Conservation (phyloP, 2,888 invertebrate genomes). For the Augiades crinisus region DNA sequence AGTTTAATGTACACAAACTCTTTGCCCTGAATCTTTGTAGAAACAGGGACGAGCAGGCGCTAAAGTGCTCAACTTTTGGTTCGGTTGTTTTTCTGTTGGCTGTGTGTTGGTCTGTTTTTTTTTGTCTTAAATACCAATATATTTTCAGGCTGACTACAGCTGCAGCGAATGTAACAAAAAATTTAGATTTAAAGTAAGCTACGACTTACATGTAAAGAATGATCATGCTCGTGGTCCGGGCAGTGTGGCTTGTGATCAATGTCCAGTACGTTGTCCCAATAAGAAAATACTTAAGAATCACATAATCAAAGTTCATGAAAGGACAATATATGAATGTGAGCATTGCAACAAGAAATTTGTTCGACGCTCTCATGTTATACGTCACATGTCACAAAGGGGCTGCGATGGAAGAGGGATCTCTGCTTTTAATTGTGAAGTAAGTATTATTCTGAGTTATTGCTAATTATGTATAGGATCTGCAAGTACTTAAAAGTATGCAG, state of each 20-base stretch:
- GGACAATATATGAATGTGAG: constrained; percentile 80
- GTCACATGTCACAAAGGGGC: constrained; percentile 86
- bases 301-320: constrained; percentile 82
- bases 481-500: no score
- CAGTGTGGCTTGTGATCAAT: constrained; percentile 84
- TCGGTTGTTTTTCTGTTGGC: not conserved
- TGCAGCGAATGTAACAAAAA: constrained; percentile 86
- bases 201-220: constrained; percentile 84
- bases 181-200: constrained; percentile 85
- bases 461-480: no score
- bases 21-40: constrained; percentile 1
- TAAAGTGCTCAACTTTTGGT: not conserved
- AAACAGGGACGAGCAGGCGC: constrained; percentile 7
- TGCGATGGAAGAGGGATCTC: constrained; percentile 78
- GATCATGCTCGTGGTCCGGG: constrained; percentile 84
- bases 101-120: not conserved
- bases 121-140: no score
- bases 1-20: constrained; percentile 10
- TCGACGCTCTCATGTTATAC: constrained; percentile 87
- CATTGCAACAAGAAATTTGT: constrained; percentile 87
- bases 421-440: constrained; percentile 60
- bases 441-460: constrained; percentile 26
- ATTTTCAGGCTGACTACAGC: constrained; percentile 41
- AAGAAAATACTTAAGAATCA: constrained; percentile 84
- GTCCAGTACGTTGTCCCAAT: constrained; percentile 84